phyloP scores from a whole-genome alignment of 1,140 invertebrate species.

The Andricus grossulariae region DNA sequence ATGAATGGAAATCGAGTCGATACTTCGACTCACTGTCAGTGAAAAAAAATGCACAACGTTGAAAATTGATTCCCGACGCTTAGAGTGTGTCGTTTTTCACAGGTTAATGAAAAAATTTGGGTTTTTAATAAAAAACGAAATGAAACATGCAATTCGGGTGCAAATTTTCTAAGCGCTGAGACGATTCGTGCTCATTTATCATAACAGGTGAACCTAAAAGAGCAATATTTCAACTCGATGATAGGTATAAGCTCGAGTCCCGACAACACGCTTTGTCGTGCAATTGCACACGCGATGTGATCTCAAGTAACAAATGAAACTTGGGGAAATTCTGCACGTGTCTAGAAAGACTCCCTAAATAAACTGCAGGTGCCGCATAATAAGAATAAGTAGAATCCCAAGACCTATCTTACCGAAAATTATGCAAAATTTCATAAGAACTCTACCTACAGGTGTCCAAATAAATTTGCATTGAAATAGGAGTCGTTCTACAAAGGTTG shows the following conservation, averaged over 20 bases:
- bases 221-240: slow-evolving; percentile 51
- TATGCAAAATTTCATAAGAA: no score
- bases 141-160: background rate
- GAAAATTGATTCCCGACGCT: no score
- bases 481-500: no score
- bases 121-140: no score
- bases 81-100: no score
- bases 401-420: background rate
- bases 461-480: no score
- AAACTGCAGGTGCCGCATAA: background rate
- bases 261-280: slow-evolving; percentile 49
- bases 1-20: no score
- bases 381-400: background rate
- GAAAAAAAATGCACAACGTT: no score
- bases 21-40: no score
- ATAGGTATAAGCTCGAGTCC: slow-evolving; percentile 38
- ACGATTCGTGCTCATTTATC: slow-evolving; percentile 40
- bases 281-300: slow-evolving; percentile 44
- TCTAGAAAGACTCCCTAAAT: background rate
- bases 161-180: background rate
- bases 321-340: background rate
- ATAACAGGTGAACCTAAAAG: slow-evolving; percentile 42
- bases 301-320: slow-evolving; percentile 48
- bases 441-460: no score
- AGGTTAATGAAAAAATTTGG: no score